Conservation (phyloP, 2,113 vertebrate species). For the Scortum barcoo region DNA sequence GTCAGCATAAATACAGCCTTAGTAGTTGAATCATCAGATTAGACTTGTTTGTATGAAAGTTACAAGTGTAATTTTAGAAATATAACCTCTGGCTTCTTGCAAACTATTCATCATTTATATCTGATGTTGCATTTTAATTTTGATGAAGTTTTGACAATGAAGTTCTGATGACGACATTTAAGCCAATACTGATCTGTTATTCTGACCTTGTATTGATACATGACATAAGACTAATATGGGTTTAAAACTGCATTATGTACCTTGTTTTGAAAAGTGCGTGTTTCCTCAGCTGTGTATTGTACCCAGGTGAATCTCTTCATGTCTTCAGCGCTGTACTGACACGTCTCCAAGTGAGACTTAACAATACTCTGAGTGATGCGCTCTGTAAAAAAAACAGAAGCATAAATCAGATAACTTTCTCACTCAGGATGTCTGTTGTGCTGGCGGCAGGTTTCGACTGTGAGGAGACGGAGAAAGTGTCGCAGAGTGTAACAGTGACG, state of each 20-base stretch:
- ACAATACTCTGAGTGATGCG: constrained; percentile 88
- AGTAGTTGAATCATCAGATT: background rate
- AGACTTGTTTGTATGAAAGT: background rate
- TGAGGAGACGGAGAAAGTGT: background rate
- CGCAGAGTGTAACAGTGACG: background rate
- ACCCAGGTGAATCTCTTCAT: constrained; percentile 90
- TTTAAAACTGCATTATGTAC: constrained; percentile 66
- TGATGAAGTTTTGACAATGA: no score
- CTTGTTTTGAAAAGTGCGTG: constrained; percentile 88
- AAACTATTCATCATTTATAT: no score
- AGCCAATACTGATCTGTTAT: background rate
- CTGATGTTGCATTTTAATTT: background rate
- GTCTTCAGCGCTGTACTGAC: constrained; percentile 91
- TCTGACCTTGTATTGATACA: background rate
- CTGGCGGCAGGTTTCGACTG: background rate
- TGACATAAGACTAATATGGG: background rate
- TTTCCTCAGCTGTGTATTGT: constrained; percentile 90
- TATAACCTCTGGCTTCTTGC: no score
- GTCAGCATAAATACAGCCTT: background rate
- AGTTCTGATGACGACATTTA: no score
- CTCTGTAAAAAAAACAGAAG: constrained; percentile 77
- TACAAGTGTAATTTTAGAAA: no score
- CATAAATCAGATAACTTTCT: background rate
- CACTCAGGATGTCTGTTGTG: background rate
- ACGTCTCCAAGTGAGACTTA: constrained; percentile 91